These are phyloP conservation scores for Prunella himalayana DNA, from an alignment of 2,113 vertebrate genomes.

Conservation along the genomic window DNA sequence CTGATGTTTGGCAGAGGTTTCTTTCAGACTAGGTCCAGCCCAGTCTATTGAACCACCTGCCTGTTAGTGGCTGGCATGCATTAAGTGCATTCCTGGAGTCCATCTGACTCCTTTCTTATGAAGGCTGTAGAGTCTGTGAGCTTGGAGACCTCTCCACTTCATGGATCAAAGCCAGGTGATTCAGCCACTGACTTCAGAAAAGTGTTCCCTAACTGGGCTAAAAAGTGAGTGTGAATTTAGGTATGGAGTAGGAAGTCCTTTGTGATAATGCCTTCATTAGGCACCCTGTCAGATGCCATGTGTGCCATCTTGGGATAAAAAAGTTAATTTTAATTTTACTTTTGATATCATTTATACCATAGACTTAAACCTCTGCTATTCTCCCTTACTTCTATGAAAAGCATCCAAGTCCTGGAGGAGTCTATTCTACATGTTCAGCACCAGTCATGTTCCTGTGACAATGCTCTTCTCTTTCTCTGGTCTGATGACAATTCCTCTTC, in stretches of 20 bases:
- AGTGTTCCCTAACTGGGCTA: not conserved
- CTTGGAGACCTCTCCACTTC: not conserved
- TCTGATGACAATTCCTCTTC: not conserved
- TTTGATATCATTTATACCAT: not conserved
- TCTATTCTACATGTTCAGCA: not conserved
- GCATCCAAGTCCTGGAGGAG: not conserved
- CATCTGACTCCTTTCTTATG: not conserved
- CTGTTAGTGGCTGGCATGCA: not conserved
- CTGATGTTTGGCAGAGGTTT: not conserved
- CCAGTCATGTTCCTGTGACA: not conserved
- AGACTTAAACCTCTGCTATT: not conserved
- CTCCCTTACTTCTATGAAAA: not conserved
- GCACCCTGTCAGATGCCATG: not conserved
- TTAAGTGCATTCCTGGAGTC: not conserved
- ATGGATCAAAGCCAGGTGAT: rapidly evolving
- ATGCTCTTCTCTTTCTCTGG: not conserved
- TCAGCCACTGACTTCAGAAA: not conserved
- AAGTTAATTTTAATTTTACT: not conserved
- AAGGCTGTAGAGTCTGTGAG: not conserved
- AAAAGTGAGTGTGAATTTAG: not conserved
- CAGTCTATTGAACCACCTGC: not conserved
- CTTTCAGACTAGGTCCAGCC: not conserved
- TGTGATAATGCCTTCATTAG: not conserved
- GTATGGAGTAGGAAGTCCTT: not conserved
- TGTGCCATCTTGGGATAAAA: not conserved